Base-by-base conservation (phyloP, 2,797 vertebrate species). In the Phrynocephalus vlangalii region DNA sequence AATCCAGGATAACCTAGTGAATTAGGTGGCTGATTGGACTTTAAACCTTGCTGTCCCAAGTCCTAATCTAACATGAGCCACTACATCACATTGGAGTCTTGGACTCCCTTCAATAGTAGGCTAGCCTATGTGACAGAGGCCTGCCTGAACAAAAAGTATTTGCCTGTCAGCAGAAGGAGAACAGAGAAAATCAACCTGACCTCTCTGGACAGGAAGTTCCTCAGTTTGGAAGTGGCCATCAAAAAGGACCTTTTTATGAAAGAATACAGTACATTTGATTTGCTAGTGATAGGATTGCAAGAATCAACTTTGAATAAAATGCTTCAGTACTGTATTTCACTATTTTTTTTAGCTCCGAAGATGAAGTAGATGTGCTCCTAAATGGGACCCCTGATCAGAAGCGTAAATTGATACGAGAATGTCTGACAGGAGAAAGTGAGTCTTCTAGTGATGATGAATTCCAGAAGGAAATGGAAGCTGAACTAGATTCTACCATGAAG, bases 401-500 rank as follows among this genome's bases (percentile, higher is more conserved):
- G 94, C 97, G 97, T 95, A 99, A 99, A 95, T 96, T 99, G 90
- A 98, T 99, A 82, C 94, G 98, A 90, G 99, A 99, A 90, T 99
- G 98, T 89, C 96, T 99, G 80, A 99, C 99, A 0, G 98, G 99
- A n/a, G 98, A 99, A 96, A 99, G 98, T 6, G 99, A 99, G 93
- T 99, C 98, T 0, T 99, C 98, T 92, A 99, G 98, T 44, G 98
- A 97, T 0, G 98, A 99, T 95, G 99, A 99, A 91, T 99, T 99
- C 94, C 98, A 99, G 87, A 99, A 99, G 92, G 98, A 99, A 96
- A 99, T 99, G 99, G 98, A 98, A 94, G 98, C 97, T 0, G 99
- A 99, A 91, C 97, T 99, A 50, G 98, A 96, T 95, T 96, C 96
- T 88, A 98, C 98, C 86, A 97, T 99, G 91, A 98, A 95, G 95